Base-by-base conservation (phyloP, 2,797 vertebrate genomes). In the Sebastes jordani region DNA sequence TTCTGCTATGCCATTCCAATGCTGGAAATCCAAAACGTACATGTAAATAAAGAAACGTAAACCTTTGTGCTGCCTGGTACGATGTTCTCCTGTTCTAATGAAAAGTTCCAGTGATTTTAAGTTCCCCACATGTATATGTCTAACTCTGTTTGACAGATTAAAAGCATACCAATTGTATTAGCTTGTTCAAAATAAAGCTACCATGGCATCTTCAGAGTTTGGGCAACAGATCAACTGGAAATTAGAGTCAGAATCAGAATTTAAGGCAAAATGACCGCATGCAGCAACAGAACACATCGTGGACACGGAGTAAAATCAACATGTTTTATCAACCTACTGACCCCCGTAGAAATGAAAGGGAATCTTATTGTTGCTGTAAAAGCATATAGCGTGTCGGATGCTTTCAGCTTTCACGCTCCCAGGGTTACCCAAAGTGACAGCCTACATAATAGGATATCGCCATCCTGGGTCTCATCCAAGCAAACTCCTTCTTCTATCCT, bases 381-480 rank as follows among this genome's bases (percentile, higher is more conserved):
- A 75, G 77, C 80, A 82, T 54, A 64, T 4, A 82, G 74, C 34
- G 4, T 82, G 79, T 89, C 46, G 8, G 82, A 88, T 78, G 76
- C 80, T 83, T 88, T 83, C 6, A 11, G 52, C 58, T 86, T 80
- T 78, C 83, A 68, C 13, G 34, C 83, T 89, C 65, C 58, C 59
- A 74, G 85, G 67, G 85, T 82, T 92, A 88, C 79, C 68, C 58
- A 70, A 90, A 85, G 87, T 89, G 91, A 92, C 92, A 91, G 74
- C 61, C 75, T 88, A 91, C 89, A 93, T 92, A 86, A 93, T 90
- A 68, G 86, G 85, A 91, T 86, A 88, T 89, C 30, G 66, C 74
- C 80, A 85, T 78, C 80, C 84, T 87, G 82, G 58, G 81, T 74
- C 65, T 79, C 82, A 80, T 90, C 80, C 76, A 86, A 80, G 82